Percentiles rank a stretch among this genome's conserved stretches.
These are phyloP conservation scores for Ceratoteleas bidentatus DNA, from an alignment of 1,140 invertebrate species.

Conservation along the genomic window DNA sequence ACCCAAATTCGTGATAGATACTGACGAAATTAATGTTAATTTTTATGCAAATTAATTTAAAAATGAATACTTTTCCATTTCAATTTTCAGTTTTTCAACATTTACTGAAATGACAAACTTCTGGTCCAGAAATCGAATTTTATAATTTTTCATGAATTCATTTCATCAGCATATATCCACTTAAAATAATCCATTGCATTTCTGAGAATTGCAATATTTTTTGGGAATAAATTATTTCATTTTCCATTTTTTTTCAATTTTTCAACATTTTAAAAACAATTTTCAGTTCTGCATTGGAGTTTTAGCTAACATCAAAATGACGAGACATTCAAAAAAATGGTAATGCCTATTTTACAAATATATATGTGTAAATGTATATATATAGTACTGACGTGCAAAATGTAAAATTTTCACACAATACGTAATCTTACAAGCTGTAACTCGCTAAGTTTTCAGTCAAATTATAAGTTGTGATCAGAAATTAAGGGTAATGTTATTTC, in stretches of 20 bases:
- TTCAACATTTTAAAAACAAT: too few relatives aligned
- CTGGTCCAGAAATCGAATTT: too few relatives aligned
- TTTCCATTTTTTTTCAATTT: background rate
- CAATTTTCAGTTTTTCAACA: too few relatives aligned
- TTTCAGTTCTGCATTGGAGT: conserved; percentile 47
- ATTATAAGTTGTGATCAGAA: background rate
- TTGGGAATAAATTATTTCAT: background rate
- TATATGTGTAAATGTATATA: too few relatives aligned
- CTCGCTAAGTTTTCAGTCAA: conserved; percentile 7
- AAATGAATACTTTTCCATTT: too few relatives aligned
- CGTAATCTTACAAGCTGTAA: conserved; percentile 19
- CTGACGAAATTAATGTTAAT: background rate
- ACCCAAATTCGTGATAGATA: conserved; percentile 6
- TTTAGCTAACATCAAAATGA: conserved; percentile 10
- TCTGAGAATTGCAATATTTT: conserved; percentile 48
- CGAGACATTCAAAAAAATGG: conserved; percentile 42
- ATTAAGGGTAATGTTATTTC: conserved; percentile 12
- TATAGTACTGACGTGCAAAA: conserved; percentile 9
- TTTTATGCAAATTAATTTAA: too few relatives aligned
- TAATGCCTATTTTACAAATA: conserved; percentile 63
- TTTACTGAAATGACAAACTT: too few relatives aligned
- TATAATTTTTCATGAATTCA: background rate
- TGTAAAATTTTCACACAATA: conserved; percentile 16
- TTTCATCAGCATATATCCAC: conserved; percentile 21
- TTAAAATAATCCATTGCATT: conserved; percentile 43